These are phyloP conservation scores for Drosophila ironensis DNA, from an alignment of 1,140 invertebrate species.

Conservation along the genomic window DNA sequence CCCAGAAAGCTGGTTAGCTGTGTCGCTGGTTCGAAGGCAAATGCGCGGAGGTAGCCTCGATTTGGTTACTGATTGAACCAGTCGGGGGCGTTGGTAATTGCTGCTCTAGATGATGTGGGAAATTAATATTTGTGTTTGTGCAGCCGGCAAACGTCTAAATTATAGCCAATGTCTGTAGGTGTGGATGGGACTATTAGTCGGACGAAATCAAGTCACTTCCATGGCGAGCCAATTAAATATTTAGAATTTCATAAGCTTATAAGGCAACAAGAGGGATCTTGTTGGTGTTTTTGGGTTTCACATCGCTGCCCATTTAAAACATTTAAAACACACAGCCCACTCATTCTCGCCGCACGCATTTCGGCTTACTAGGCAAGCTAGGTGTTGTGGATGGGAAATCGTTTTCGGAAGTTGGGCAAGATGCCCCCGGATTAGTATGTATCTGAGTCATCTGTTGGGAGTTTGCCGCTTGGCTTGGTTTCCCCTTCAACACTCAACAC, in stretches of 20 bases:
- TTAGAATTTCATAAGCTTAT: conserved; percentile 1
- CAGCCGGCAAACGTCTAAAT: conserved; percentile 22
- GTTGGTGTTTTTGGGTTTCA: conserved; percentile 9
- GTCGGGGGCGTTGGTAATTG: conserved; percentile 24
- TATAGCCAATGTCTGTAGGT: conserved; percentile 26
- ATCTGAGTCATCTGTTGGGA: conserved; percentile 32
- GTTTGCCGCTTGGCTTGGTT: conserved; percentile 43
- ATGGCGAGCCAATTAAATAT: too few relatives aligned
- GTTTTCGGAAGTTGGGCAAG: conserved; percentile 67
- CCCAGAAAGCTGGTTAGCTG: conserved; percentile 22
- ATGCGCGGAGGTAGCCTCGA: conserved; percentile 20
- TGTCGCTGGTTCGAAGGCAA: conserved; percentile 8
- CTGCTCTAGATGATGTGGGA: conserved; percentile 36
- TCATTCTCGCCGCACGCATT: too few relatives aligned
- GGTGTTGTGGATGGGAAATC: conserved; percentile 33
- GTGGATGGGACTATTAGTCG: conserved; percentile 21
- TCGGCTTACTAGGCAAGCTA: too few relatives aligned
- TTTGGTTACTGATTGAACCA: conserved; percentile 26
- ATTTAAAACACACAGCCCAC: too few relatives aligned
- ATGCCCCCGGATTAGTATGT: conserved; percentile 19
- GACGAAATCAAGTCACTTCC: too few relatives aligned
- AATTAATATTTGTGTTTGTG: conserved; percentile 51
- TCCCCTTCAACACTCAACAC: conserved; percentile 7
- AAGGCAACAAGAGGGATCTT: not conserved
- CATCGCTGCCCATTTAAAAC: not conserved